A percentile compares a stretch with the other conserved stretches of the same genome.
Evolutionary conservation across 2,797 vertebrate species (phyloP).

Genomic region (Epinephelus awoara): DNA sequence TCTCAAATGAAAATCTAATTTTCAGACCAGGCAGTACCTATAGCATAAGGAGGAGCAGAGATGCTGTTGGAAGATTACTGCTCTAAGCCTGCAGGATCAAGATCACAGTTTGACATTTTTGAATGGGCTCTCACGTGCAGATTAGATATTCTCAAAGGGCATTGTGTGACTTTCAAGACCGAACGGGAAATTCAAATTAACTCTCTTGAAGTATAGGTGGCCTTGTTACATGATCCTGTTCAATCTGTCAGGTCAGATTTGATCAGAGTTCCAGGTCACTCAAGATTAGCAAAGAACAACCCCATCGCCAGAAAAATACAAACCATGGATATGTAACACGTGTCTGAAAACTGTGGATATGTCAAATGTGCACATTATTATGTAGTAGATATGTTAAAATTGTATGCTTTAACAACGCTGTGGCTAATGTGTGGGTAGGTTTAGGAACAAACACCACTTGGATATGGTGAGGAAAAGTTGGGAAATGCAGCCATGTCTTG

Average conservation of each 20-base stretch:
- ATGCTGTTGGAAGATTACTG: constrained; percentile 28
- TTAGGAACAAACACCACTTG: no score
- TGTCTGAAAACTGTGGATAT: no score
- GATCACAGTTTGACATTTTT: constrained; percentile 52
- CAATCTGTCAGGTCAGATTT: constrained; percentile 34
- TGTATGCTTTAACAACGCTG: no score
- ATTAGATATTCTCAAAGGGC: constrained; percentile 42
- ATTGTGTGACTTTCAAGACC: constrained; percentile 45
- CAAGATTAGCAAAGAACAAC: neutral
- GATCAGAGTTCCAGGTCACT: constrained; percentile 39
- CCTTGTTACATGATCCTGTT: constrained; percentile 20
- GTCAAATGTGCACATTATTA: no score
- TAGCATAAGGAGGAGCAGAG: constrained; percentile 38
- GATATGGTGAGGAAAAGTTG: no score
- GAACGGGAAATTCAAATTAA: constrained; percentile 36
- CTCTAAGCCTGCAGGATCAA: constrained; percentile 36
- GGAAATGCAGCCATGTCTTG: no score
- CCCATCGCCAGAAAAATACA: no score
- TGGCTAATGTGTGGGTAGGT: no score
- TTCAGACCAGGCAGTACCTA: constrained; percentile 24
- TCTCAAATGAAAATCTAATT: constrained; percentile 38
- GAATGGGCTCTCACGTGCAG: constrained; percentile 29
- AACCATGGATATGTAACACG: no score
- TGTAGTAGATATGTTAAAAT: no score
- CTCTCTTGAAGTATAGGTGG: constrained; percentile 23